Conservation (phyloP, 2,797 vertebrate genomes). For the Agapornis canus region DNA sequence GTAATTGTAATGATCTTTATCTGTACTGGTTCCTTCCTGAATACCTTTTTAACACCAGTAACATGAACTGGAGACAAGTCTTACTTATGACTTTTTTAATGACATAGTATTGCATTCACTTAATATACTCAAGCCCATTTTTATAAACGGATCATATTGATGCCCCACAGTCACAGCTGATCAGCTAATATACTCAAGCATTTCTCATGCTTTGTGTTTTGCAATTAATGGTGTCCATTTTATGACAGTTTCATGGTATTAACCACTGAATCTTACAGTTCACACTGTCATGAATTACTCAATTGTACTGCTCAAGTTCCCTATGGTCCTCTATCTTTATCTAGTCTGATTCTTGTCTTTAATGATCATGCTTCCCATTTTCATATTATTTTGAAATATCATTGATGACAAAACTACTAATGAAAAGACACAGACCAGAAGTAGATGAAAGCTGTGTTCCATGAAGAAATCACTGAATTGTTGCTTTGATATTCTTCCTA, state of each 20-base stretch:
- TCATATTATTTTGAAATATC: neutral
- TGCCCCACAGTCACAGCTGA: neutral
- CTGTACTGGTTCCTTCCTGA: neutral
- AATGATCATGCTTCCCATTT: neutral
- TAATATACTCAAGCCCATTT: neutral
- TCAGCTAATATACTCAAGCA: neutral
- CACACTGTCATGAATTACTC: neutral
- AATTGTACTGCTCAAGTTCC: neutral
- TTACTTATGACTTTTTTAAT: neutral
- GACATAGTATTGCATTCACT: neutral
- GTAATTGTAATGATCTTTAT: neutral
- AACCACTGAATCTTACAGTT: neutral
- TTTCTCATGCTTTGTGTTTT: neutral
- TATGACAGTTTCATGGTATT: neutral
- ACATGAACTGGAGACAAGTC: neutral
- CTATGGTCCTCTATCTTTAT: neutral
- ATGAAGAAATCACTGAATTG: neutral
- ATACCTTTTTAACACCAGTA: neutral
- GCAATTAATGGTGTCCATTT: neutral
- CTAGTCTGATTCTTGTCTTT: neutral
- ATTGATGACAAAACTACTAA: neutral
- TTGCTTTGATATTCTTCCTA: neutral
- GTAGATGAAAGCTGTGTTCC: neutral
- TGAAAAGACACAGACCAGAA: neutral
- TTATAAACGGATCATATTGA: neutral